Percentiles rank a stretch among this genome's conserved stretches.
phyloP scores from a whole-genome alignment of 1,140 invertebrate species.

The Lamellibrachia luymesi region DNA sequence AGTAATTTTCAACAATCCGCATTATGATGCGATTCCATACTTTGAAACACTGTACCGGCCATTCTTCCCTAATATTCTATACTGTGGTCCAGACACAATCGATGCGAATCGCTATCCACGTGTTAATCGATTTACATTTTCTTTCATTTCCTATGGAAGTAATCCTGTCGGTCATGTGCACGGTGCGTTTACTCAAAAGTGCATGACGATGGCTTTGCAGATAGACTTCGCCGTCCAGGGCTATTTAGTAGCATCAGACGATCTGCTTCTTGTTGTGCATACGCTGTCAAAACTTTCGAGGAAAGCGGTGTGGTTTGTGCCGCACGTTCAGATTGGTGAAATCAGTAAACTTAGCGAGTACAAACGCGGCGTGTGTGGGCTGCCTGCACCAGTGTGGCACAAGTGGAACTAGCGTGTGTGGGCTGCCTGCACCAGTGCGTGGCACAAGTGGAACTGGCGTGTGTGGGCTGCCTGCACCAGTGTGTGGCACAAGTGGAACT shows the following conservation, averaged over 20 bases:
- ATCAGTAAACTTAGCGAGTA: constrained; percentile 20
- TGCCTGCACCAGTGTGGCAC: too few species aligned
- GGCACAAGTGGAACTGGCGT: too few species aligned
- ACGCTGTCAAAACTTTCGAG: background rate
- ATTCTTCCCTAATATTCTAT: constrained; percentile 50
- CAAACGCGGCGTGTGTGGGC: constrained; percentile 21
- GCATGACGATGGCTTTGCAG: constrained; percentile 48
- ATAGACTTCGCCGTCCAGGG: constrained; percentile 54
- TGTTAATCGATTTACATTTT: constrained; percentile 40
- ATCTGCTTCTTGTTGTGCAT: constrained; percentile 25
- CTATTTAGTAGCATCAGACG: constrained; percentile 45
- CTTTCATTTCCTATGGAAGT: constrained; percentile 46
- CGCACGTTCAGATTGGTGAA: constrained; percentile 17
- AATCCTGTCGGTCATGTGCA: background rate
- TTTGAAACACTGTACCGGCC: constrained; percentile 48
- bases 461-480: too few species aligned
- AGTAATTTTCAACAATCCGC: constrained; percentile 45
- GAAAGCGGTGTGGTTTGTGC: constrained; percentile 20
- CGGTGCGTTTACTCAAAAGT: constrained; percentile 42
- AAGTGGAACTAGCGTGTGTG: too few species aligned
- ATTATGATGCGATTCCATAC: constrained; percentile 49
- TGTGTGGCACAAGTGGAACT: too few species aligned
- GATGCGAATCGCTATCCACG: constrained; percentile 43
- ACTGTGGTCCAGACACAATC: constrained; percentile 47
- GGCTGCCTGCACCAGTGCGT: too few species aligned